These are phyloP conservation scores for Rhingia rostrata DNA, from an alignment of 2,888 invertebrate species.

Conservation along the genomic window DNA sequence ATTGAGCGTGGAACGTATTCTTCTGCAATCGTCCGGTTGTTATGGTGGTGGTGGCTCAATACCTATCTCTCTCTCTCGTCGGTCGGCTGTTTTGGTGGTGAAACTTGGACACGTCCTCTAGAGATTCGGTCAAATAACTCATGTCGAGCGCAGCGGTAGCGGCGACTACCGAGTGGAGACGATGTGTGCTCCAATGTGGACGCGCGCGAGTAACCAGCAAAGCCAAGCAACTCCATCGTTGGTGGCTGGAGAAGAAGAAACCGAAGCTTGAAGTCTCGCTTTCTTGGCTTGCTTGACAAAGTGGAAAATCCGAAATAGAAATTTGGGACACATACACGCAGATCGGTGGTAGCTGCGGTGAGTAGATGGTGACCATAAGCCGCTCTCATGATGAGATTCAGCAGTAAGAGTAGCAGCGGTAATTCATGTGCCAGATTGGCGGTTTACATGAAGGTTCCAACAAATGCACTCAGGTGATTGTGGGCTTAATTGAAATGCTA, in stretches of 20 bases:
- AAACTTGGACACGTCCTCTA: constrained; percentile 69
- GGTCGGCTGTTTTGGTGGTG: constrained; percentile 42
- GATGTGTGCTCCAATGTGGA: constrained; percentile 53
- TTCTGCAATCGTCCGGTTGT: constrained; percentile 55
- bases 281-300: constrained; percentile 79
- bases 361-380: constrained; percentile 60
- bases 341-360: constrained; percentile 32
- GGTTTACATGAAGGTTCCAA: constrained; percentile 48
- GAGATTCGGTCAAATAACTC: constrained; percentile 71
- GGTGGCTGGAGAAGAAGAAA: constrained; percentile 51
- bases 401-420: constrained; percentile 17
- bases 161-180: not conserved
- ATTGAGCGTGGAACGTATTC: constrained; percentile 68
- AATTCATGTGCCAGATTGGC: constrained; percentile 66
- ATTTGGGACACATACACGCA: constrained; percentile 77
- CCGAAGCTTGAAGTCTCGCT: constrained; percentile 76
- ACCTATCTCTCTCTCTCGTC: constrained; percentile 33
- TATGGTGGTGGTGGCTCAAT: constrained; percentile 47
- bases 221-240: not conserved
- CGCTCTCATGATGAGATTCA: constrained; percentile 46
- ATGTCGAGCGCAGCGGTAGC: constrained; percentile 56
- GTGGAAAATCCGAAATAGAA: constrained; percentile 79
- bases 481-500: constrained; percentile 66
- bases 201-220: constrained; percentile 66
- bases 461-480: constrained; percentile 68